Conservation (phyloP, 2,113 vertebrate genomes). For the Gallinago undulata region DNA sequence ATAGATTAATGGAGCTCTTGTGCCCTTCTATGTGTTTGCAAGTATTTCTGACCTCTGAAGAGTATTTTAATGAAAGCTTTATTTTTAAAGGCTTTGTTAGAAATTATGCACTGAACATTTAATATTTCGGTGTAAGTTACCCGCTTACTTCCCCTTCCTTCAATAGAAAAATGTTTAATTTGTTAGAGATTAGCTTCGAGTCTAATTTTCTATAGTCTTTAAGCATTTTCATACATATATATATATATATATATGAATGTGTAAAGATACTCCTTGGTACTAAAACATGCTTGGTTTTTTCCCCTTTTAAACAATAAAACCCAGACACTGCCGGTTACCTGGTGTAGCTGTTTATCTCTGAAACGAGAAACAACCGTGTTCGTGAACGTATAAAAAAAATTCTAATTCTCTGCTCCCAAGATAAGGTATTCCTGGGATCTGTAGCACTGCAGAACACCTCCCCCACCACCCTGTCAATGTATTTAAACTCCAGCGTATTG, state of each 20-base stretch:
- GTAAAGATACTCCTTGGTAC: neutral
- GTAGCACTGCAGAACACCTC: neutral
- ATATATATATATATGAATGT: too few species aligned
- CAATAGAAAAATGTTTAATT: neutral
- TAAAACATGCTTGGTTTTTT: neutral
- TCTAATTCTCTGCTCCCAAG: neutral
- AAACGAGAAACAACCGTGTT: neutral
- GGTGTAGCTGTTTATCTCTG: neutral
- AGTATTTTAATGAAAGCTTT: neutral
- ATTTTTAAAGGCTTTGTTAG: conserved; percentile 2
- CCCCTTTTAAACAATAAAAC: neutral
- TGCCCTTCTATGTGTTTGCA: neutral
- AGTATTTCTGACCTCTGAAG: neutral
- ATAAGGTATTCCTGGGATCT: neutral
- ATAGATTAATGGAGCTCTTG: neutral
- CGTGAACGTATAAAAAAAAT: neutral
- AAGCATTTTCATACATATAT: neutral
- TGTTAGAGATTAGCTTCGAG: neutral
- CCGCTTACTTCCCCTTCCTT: neutral
- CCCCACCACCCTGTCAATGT: neutral
- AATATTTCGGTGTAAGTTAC: neutral
- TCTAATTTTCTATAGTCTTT: neutral
- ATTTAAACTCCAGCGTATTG: conserved; percentile 22
- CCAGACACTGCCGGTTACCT: neutral
- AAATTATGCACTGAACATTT: neutral